Evolutionary conservation across 2,113 vertebrate species (phyloP), one percentile per base, ranked within the genome.

Genomic region (Leptodactylus fuscus): DNA sequence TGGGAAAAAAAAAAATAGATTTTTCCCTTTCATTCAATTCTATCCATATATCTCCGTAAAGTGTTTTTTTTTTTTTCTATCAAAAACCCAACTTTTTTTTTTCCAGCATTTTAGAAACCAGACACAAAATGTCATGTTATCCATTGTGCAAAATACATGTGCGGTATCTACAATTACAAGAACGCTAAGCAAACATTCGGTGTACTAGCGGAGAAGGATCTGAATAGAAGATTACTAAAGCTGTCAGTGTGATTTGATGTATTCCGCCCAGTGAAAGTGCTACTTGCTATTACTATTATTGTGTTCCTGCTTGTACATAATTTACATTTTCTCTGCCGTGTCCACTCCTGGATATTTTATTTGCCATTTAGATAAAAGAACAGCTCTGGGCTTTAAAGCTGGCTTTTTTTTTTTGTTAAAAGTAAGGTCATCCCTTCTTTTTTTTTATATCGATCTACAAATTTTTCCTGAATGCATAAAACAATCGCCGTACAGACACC

Each of bases 261-360:
- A 46, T 81, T 81, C 79, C 60, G 44, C 60, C 79, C 53, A 49
- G 44, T 81, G 58, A 69, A 81, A 69, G 77, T 24, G 38, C 41
- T 81, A 12, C 58, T 67, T 20, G 41, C 60, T 48, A 81, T 49
- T 67, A 81, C 49, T 79, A 60, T 81, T 65, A 81, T 65, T 67
- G 24, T 65, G 36, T 81, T 41, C 16, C 60, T 67, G 34, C 27
- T 65, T 69, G 53, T 67, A 32, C 79, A 81, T 81, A 22, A 67
- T 81, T 81, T 81, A 81, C 41, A 81, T 69, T 32, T 81, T 81
- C 41, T 22, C 44, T 49, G 53, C 34, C 8, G 4, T 18, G 36
- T 46, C 36, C 78, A 65, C 12, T 48, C 2, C 11, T 29, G 1
- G 38, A 46, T 67, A 22, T 58, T 79, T 58, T 36, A 58, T 79